Evolutionary conservation across 2,113 vertebrate genomes (phyloP).

Genomic region (Neodontobutis hainanensis): DNA sequence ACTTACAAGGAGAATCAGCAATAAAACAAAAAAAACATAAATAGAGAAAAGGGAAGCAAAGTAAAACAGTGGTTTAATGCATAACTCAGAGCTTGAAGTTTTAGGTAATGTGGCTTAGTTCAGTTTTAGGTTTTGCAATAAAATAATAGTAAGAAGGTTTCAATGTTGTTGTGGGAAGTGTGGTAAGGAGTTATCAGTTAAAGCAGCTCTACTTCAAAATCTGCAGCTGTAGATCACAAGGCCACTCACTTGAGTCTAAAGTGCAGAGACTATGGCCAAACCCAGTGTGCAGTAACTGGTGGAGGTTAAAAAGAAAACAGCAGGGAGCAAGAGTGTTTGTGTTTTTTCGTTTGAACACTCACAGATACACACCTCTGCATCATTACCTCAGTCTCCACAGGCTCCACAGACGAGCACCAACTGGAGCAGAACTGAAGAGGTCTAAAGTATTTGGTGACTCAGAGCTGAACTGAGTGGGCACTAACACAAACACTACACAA

Average conservation of each 20-base stretch:
- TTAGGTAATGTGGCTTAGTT: too few species aligned
- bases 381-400: slow-evolving; percentile 54
- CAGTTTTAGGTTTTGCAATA: too few species aligned
- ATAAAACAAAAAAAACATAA: too few species aligned
- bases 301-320: slow-evolving; percentile 1
- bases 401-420: slow-evolving; percentile 52
- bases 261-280: background rate
- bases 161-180: too few species aligned
- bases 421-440: slow-evolving; percentile 67
- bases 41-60: too few species aligned
- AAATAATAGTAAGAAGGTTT: too few species aligned
- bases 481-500: slow-evolving; percentile 23
- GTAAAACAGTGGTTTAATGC: too few species aligned
- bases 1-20: too few species aligned
- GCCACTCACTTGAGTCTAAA: background rate
- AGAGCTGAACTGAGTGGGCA: slow-evolving; percentile 44
- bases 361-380: slow-evolving; percentile 40
- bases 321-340: background rate
- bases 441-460: slow-evolving; percentile 57
- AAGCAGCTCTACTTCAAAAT: too few species aligned
- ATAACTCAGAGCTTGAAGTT: too few species aligned
- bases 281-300: background rate
- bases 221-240: background rate
- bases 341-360: slow-evolving; percentile 16
- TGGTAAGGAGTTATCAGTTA: too few species aligned